Base-by-base conservation (phyloP, 2,113 vertebrate species). In the Seriola rivoliana region DNA sequence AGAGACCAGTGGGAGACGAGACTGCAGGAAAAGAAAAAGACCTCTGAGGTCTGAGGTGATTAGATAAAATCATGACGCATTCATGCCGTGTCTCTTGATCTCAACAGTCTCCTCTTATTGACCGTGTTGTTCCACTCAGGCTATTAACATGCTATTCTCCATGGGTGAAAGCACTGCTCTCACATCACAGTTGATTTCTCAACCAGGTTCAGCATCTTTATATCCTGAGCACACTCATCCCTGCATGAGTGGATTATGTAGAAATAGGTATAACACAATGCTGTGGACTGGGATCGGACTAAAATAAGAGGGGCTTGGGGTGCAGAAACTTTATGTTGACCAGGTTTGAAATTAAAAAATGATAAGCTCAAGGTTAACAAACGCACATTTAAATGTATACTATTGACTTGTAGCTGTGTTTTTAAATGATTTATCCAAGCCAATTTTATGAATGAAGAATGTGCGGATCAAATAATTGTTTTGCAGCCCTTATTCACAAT, bases 131-230 rank as follows among this genome's bases (percentile, higher is more conserved):
- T 80, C 81, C 75, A 32, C 42, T 77, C 32, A 0, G 29, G 57
- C 38, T 54, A 17, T 77, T 80, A 76, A 34, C 71, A 82, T 79
- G n/a, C 64, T 50, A 44, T 68, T 80, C 42, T 87, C 65, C 68
- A 65, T 42, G 16, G 2, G 38, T 70, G 65, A 71, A 65, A 1
- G 40, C 12, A 79, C 68, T 25, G n/a, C 58, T 63, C 71, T 80
- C 75, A 54, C 67, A 57, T 66, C 68, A 73, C n/a, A 42, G 54
- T 21, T 80, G 68, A 79, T 84, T 84, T 85, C 73, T 83, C 55
- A 66, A 36, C 38, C 23, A 75, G 42, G 82, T 74, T 71, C 59
- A 57, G 36, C 29, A 63, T 63, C 71, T 86, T 73, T 76, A 79
- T 75, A 74, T 76, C 62, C 38, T 50, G 36, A 81, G 67, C 50